These are phyloP conservation scores for Panurus biarmicus DNA, from an alignment of 2,113 vertebrate genomes.

Conservation along the genomic window DNA sequence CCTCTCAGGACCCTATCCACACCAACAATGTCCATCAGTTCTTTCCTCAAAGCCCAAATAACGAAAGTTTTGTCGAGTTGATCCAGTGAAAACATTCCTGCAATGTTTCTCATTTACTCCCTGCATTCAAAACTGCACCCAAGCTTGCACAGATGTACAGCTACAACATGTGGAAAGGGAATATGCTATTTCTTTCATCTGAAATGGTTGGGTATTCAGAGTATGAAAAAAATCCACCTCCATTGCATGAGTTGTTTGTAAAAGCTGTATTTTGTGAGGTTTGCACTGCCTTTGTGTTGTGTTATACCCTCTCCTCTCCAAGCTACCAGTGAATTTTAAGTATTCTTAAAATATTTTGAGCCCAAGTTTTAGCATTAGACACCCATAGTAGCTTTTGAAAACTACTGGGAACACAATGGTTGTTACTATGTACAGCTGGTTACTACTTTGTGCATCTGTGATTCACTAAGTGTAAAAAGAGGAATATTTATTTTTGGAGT, in stretches of 20 bases:
- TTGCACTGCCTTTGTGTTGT: neutral
- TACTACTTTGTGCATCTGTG: neutral
- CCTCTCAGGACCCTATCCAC: neutral
- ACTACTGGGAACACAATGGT: neutral
- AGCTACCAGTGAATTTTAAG: neutral
- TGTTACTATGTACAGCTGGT: neutral
- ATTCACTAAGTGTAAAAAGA: neutral
- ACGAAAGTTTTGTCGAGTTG: neutral
- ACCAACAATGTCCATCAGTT: neutral
- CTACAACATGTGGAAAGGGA: rapidly evolving
- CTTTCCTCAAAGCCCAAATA: neutral
- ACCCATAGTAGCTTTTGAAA: neutral
- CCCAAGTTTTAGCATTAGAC: neutral
- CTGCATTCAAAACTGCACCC: neutral
- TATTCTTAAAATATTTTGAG: neutral
- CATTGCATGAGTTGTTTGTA: neutral
- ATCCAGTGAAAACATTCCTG: neutral
- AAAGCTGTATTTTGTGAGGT: neutral
- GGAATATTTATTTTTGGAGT: neutral
- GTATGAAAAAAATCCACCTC: neutral
- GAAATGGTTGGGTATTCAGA: neutral
- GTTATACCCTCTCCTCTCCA: neutral
- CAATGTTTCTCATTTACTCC: neutral
- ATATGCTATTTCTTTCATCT: neutral
- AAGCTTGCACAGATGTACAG: neutral